These are phyloP conservation scores for Diabrotica balteata DNA, from an alignment of 2,888 invertebrate species.

Conservation along the genomic window DNA sequence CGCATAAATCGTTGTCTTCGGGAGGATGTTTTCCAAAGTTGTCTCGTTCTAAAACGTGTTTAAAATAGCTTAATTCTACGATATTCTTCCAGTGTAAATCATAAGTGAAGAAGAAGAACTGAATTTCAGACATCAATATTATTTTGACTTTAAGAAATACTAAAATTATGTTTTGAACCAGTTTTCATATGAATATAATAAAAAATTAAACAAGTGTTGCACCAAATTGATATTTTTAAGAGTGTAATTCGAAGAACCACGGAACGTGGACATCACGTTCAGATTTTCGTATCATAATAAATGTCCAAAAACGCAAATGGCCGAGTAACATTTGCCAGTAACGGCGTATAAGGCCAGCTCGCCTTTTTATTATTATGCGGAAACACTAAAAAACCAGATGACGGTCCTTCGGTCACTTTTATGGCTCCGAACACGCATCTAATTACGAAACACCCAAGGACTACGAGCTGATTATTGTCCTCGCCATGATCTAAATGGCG, in stretches of 20 bases:
- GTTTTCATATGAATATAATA: too few species aligned
- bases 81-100: too few species aligned
- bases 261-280: conserved; percentile 47
- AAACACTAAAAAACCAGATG: conserved; percentile 71
- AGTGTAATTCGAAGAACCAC: not conserved
- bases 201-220: too few species aligned
- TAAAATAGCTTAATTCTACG: too few species aligned
- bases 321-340: conserved; percentile 61
- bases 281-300: conserved; percentile 56
- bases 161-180: too few species aligned
- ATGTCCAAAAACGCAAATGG: conserved; percentile 61
- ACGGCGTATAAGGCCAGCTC: conserved; percentile 57
- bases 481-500: conserved; percentile 40
- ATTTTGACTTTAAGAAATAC: too few species aligned
- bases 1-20: too few species aligned
- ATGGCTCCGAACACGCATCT: conserved; percentile 57
- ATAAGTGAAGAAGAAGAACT: too few species aligned
- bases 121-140: too few species aligned
- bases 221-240: too few species aligned
- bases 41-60: too few species aligned
- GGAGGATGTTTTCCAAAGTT: too few species aligned
- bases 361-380: conserved; percentile 71
- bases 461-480: conserved; percentile 48
- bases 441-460: conserved; percentile 53
- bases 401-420: conserved; percentile 58